These are phyloP conservation scores for Trachymyrmex septentrionalis DNA, from an alignment of 1,140 invertebrate species.

Conservation along the genomic window DNA sequence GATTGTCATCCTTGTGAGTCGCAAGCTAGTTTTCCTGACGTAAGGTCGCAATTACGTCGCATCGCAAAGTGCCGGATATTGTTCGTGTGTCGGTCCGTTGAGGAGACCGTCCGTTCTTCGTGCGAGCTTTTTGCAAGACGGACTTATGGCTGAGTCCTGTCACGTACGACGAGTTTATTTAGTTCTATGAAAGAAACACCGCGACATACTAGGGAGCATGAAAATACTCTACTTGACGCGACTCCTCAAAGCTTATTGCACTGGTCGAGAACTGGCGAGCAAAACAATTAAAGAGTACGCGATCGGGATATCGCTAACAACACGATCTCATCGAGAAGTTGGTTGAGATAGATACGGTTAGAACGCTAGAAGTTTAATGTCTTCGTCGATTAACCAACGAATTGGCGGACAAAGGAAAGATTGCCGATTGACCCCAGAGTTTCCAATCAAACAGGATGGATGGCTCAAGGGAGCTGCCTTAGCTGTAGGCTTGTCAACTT, in stretches of 20 bases:
- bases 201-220: conserved; percentile 26
- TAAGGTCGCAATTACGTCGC: conserved; percentile 43
- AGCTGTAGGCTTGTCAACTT: conserved; percentile 33
- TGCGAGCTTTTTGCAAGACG: conserved; percentile 44
- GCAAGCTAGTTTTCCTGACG: neutral
- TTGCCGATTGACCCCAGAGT: neutral
- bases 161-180: conserved; percentile 78
- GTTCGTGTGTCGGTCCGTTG: conserved; percentile 26
- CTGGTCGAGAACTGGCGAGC: conserved; percentile 35
- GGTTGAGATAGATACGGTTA: neutral
- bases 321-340: conserved; percentile 59
- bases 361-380: conserved; percentile 25
- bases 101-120: conserved; percentile 32
- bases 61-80: conserved; percentile 57
- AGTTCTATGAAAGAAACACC: conserved; percentile 70
- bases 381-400: conserved; percentile 66
- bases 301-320: conserved; percentile 63
- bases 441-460: conserved; percentile 61
- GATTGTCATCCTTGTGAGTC: conserved; percentile 34
- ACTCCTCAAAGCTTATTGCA: conserved; percentile 65
- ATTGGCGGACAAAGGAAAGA: conserved; percentile 68
- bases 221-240: conserved; percentile 51
- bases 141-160: conserved; percentile 67
- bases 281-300: conserved; percentile 73
- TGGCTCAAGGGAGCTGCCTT: conserved; percentile 11